Conservation (phyloP, 2,797 vertebrate species). For the Halcyon chelicuti region DNA sequence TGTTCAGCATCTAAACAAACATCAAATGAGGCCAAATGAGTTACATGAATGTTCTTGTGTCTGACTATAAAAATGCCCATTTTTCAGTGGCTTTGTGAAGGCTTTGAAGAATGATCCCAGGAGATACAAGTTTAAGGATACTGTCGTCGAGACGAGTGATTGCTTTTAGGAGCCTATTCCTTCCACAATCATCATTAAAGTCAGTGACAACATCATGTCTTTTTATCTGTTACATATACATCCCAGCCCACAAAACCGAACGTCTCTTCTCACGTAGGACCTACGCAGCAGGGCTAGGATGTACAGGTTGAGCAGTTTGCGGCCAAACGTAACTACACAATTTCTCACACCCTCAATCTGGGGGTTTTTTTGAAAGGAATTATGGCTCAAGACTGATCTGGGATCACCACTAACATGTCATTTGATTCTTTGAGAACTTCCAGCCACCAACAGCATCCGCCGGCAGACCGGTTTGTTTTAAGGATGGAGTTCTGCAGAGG, state of each 20-base stretch:
- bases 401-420: neutral
- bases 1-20: slow-evolving; percentile 23
- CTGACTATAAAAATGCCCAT: neutral
- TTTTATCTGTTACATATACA: neutral
- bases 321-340: neutral
- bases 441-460: neutral
- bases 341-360: neutral
- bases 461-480: neutral
- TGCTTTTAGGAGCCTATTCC: neutral
- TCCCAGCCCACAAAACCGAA: neutral
- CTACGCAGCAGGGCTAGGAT: neutral
- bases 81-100: neutral
- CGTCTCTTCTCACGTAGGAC: neutral
- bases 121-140: neutral
- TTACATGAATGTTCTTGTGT: neutral
- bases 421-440: neutral
- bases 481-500: neutral
- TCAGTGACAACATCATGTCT: neutral
- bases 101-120: neutral
- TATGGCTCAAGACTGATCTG: neutral
- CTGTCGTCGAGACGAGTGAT: neutral
- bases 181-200: neutral
- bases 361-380: neutral
- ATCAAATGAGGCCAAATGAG: neutral
- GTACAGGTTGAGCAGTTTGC: neutral